These are phyloP conservation scores for Xanthia icteritia DNA, from an alignment of 2,888 invertebrate species.

Conservation along the genomic window DNA sequence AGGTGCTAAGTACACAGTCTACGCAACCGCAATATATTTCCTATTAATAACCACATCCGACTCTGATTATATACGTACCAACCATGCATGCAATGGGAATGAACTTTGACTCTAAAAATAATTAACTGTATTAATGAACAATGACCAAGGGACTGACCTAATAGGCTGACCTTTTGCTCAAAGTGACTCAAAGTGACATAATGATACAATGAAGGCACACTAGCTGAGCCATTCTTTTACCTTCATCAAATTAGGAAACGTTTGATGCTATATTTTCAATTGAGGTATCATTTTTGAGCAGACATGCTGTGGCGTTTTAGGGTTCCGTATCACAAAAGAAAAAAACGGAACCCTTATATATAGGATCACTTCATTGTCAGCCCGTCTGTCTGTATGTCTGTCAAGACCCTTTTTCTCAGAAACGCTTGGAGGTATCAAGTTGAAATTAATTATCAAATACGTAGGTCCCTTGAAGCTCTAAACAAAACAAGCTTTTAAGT, in stretches of 20 bases:
- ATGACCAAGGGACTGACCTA: slow-evolving; percentile 8
- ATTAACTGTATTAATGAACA: slow-evolving; percentile 18
- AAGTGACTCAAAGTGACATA: slow-evolving; percentile 10
- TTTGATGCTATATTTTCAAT: neutral
- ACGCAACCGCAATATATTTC: slow-evolving; percentile 1
- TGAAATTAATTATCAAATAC: too few relatives aligned
- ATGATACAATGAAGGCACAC: neutral
- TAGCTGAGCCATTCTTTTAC: neutral
- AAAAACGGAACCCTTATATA: too few relatives aligned
- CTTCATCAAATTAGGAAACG: neutral
- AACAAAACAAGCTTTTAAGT: too few relatives aligned
- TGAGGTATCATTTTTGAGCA: neutral
- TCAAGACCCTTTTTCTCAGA: too few relatives aligned
- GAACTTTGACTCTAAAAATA: slow-evolving; percentile 35
- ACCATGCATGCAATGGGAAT: neutral
- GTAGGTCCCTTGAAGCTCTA: too few relatives aligned
- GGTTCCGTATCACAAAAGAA: too few relatives aligned
- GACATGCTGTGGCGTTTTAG: neutral
- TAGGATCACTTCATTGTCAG: too few relatives aligned
- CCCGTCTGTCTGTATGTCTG: too few relatives aligned
- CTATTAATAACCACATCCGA: slow-evolving; percentile 36
- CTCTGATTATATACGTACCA: slow-evolving; percentile 25
- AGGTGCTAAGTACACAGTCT: slow-evolving; percentile 16
- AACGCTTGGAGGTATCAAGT: too few relatives aligned
- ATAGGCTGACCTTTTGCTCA: slow-evolving; percentile 21